These are phyloP conservation scores for Onychostruthus taczanowskii DNA, from an alignment of 2,113 vertebrate species.

Conservation along the genomic window DNA sequence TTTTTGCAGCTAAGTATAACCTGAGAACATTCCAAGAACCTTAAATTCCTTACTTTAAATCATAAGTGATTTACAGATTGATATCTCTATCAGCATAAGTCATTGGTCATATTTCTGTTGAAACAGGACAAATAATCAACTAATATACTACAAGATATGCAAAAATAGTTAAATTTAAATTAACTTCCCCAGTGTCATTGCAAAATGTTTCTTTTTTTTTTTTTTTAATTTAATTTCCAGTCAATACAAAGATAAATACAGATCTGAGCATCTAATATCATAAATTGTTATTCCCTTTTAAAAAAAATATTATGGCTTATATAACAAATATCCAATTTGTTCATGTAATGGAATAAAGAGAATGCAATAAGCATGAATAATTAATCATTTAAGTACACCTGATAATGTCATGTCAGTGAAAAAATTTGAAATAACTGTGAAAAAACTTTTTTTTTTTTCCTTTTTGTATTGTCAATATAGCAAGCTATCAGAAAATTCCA, in stretches of 20 bases:
- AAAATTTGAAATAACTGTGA: neutral
- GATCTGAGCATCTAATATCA: neutral
- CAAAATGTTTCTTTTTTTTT: neutral
- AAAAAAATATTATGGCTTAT: neutral
- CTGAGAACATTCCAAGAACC: neutral
- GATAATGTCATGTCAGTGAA: neutral
- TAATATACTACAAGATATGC: neutral
- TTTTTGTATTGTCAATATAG: neutral
- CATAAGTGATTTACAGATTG: neutral
- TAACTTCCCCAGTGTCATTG: rapidly evolving
- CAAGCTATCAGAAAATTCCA: neutral
- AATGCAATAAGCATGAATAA: neutral
- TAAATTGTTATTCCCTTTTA: neutral
- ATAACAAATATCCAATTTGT: neutral
- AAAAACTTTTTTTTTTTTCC: too few species aligned
- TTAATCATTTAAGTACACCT: neutral
- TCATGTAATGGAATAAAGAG: neutral
- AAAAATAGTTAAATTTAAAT: neutral
- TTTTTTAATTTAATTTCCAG: neutral
- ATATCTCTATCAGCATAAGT: neutral
- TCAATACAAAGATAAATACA: neutral
- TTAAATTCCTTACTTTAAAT: neutral
- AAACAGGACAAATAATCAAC: neutral
- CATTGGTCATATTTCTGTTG: neutral
- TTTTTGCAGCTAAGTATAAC: neutral